A percentile compares a stretch with the other conserved stretches of the same genome.
Evolutionary conservation across 92 coral and sea anemone species (phyloP).

Genomic region (Umimayanthus chanpuru): DNA sequence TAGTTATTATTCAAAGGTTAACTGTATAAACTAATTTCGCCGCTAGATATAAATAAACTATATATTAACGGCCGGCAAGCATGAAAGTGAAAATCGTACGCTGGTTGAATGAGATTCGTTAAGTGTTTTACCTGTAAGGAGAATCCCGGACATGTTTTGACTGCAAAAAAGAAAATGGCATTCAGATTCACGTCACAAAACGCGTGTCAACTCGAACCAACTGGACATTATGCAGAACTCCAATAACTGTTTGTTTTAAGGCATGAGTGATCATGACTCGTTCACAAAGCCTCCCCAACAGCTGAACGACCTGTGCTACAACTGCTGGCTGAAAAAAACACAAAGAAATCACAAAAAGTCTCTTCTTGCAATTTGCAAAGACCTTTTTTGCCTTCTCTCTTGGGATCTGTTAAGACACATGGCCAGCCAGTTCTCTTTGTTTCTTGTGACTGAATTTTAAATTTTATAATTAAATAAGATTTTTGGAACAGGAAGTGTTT

Average conservation of each 20-base stretch:
- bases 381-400: background rate
- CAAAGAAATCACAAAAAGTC: background rate
- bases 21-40: slow-evolving; percentile 10
- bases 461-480: background rate
- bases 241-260: slow-evolving; percentile 29
- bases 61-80: background rate
- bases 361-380: background rate
- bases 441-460: slow-evolving; percentile 2
- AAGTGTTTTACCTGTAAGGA: slow-evolving; percentile 1
- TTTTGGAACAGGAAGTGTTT: background rate
- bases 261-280: background rate
- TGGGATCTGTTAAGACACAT: background rate
- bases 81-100: background rate
- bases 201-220: slow-evolving; percentile 20
- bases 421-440: background rate
- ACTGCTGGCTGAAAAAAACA: background rate
- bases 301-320: background rate
- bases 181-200: slow-evolving; percentile 34
- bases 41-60: background rate
- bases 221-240: slow-evolving; percentile 27
- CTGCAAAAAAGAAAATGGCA: background rate
- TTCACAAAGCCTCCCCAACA: background rate
- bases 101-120: background rate
- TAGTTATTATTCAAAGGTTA: slow-evolving; percentile 8
- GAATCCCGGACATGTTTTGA: slow-evolving; percentile 11